Evolutionary conservation across 1,140 invertebrate genomes (phyloP), one percentile per base, ranked within the genome.

Genomic region (Sycophaga agraensis): DNA sequence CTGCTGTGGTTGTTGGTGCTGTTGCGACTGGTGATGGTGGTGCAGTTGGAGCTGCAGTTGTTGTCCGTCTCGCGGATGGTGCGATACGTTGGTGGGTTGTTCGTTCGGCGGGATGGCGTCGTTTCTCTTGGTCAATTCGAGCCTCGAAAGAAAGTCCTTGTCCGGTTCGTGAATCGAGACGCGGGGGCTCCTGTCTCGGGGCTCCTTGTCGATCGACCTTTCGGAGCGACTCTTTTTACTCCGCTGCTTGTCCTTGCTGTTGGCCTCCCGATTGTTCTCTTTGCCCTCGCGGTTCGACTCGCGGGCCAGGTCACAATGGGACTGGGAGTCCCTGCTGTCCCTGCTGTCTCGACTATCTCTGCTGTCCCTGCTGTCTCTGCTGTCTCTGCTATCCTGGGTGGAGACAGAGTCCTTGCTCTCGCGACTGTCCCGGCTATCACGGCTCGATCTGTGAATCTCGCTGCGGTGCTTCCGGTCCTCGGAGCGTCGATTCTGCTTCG

Each of bases 111-210:
- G 65, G 49, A 62, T 75, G 0, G 69, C 42, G 0, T 80, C 75
- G 2, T 66, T 75, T 34, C 71, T 67, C 24, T 80, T 80, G 0
- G 75, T 64, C 11, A 87, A 70, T 67, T 89, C 86, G 48, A 88
- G 74, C 14, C 83, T 82, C 34, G 84, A 82, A 17, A 88, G 72
- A 70, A 88, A 88, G 59, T 88, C 87, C 68, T 87, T 85, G 66
- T 88, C 85, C 17, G 83, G 65, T 6, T 81, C 78, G 31, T 78
- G 77, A 12, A 66, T 62, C 2, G 73, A 72, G 0, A 81, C 75
- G 16, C 77, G 75, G 5, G 79, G 76, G 59, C 76, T 79, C 59
- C 77, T 66, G 34, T 83, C 78, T 61, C 73, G 69, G 4, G 69
- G 65, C 34, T 78, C 74, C 5, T 76, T 76, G 9, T 80, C 77